A percentile compares a stretch with the other conserved stretches of the same genome.
These are phyloP conservation scores for Astropecten irregularis DNA, from an alignment of 53 echinoderm and acorn worm species.

Conservation along the genomic window DNA sequence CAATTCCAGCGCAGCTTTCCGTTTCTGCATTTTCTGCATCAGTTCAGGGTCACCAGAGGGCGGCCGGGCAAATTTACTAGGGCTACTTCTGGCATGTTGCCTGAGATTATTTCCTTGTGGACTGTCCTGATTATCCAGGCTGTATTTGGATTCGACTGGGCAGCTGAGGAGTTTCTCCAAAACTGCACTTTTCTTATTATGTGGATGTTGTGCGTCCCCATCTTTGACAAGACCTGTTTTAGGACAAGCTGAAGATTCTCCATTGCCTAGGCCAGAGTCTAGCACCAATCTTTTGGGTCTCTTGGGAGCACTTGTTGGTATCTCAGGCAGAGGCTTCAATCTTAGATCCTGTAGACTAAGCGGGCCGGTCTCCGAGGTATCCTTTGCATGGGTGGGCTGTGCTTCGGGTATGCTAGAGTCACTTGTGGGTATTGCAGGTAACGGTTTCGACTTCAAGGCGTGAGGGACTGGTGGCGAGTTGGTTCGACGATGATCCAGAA, in stretches of 20 bases:
- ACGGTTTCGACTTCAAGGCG: not conserved
- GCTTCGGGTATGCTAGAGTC: not conserved
- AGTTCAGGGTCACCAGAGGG: conserved; percentile 17
- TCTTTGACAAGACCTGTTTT: no score
- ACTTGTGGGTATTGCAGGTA: conserved; percentile 25
- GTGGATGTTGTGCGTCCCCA: not conserved
- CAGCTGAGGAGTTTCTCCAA: conserved; percentile 1
- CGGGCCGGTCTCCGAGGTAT: not conserved
- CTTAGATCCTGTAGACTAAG: not conserved
- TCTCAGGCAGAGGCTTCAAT: conserved; percentile 16
- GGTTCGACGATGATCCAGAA: no score
- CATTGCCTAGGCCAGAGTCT: not conserved
- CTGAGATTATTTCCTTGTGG: not conserved
- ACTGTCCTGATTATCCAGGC: conserved; percentile 9
- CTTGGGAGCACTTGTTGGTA: conserved; percentile 17
- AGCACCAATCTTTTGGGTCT: no score
- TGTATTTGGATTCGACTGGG: conserved; percentile 32
- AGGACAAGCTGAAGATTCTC: no score
- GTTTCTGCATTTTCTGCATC: conserved; percentile 36
- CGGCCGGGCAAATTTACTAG: not conserved
- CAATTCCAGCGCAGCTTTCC: conserved; percentile 40
- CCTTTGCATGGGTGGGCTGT: not conserved
- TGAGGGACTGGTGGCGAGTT: not conserved
- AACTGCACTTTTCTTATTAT: not conserved
- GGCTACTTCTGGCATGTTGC: not conserved